Conservation (phyloP, 2,888 invertebrate species). For the Chymomyza caudatula region DNA sequence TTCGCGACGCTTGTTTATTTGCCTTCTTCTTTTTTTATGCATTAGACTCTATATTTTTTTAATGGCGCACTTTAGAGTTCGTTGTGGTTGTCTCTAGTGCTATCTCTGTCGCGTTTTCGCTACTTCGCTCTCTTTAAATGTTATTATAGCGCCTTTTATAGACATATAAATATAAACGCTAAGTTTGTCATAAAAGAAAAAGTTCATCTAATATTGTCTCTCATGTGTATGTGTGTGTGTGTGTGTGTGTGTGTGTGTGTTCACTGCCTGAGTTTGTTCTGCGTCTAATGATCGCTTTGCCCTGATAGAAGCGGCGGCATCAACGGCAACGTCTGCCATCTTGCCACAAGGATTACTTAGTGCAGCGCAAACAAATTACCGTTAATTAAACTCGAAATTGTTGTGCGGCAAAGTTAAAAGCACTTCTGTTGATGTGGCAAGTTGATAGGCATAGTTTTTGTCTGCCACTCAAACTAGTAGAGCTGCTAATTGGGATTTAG, state of each 20-base stretch:
- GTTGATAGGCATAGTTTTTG: background rate
- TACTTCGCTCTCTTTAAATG: conserved; percentile 48
- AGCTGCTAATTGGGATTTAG: background rate
- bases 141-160: conserved; percentile 63
- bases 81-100: background rate
- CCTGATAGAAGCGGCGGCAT: conserved; percentile 41
- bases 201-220: conserved; percentile 32
- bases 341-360: conserved; percentile 47
- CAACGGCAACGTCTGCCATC: background rate
- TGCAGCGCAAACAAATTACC: conserved; percentile 61
- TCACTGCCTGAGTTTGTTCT: conserved; percentile 4
- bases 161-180: conserved; percentile 66
- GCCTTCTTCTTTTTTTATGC: conserved; percentile 16
- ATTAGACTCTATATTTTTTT: conserved; percentile 37
- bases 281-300: conserved; percentile 50
- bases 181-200: conserved; percentile 59
- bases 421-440: conserved; percentile 37
- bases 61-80: conserved; percentile 57
- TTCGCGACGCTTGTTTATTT: conserved; percentile 51
- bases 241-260: conserved; percentile 8
- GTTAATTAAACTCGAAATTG: conserved; percentile 65
- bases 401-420: conserved; percentile 58
- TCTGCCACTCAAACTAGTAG: background rate
- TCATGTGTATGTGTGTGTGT: conserved; percentile 2
- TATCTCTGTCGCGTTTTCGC: background rate